A percentile compares a stretch with the other conserved stretches of the same genome.
phyloP scores from a whole-genome alignment of 2,888 invertebrate genomes.

The Anaspis maculata region DNA sequence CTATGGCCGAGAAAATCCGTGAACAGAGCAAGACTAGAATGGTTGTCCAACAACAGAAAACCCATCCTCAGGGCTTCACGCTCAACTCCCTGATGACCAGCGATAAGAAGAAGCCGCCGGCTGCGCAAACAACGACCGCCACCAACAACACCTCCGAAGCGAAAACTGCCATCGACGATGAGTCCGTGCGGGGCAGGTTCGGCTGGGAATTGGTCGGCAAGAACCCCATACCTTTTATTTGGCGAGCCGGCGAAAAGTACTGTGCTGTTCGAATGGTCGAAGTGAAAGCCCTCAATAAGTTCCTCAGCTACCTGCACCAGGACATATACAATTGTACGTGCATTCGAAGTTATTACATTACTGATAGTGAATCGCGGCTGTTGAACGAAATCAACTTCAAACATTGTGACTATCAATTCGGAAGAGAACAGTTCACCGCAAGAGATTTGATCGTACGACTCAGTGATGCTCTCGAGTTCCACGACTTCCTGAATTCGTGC shows the following conservation, averaged over 20 bases:
- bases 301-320: slow-evolving; percentile 79
- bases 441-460: slow-evolving; percentile 86
- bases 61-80: slow-evolving; percentile 43
- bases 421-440: slow-evolving; percentile 76
- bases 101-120: slow-evolving; percentile 25
- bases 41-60: slow-evolving; percentile 38
- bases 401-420: slow-evolving; percentile 87
- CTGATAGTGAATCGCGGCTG: slow-evolving; percentile 80
- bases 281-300: slow-evolving; percentile 79
- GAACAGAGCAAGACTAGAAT: slow-evolving; percentile 50
- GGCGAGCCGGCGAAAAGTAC: slow-evolving; percentile 74
- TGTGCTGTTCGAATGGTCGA: slow-evolving; percentile 94
- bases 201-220: slow-evolving; percentile 87
- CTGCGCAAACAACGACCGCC: slow-evolving; percentile 33
- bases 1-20: slow-evolving; percentile 79
- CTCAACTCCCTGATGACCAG: slow-evolving; percentile 52
- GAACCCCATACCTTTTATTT: slow-evolving; percentile 81
- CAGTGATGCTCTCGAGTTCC: slow-evolving; percentile 83
- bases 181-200: slow-evolving; percentile 73
- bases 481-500: slow-evolving; percentile 83
- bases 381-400: slow-evolving; percentile 87
- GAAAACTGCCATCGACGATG: slow-evolving; percentile 50
- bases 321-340: slow-evolving; percentile 88
- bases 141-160: slow-evolving; percentile 23
- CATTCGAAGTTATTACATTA: slow-evolving; percentile 88